Conservation (phyloP, 2,888 invertebrate genomes). For the Crematogaster levior region DNA sequence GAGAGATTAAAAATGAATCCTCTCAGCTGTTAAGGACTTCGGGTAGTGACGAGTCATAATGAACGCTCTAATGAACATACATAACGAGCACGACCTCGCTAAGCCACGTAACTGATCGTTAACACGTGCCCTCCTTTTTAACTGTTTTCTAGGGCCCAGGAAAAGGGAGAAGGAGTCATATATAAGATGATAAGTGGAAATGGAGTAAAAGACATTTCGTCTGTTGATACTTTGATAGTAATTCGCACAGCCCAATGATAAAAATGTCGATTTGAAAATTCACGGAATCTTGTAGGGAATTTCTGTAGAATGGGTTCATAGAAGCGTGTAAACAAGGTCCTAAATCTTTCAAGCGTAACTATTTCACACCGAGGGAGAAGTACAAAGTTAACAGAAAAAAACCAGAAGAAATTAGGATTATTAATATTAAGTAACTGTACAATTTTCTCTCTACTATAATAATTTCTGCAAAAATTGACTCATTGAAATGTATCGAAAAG, state of each 20-base stretch:
- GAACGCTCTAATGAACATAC: slow-evolving; percentile 79
- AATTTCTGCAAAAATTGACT: neutral
- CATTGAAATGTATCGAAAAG: neutral
- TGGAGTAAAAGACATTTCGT: neutral
- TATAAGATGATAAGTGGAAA: neutral
- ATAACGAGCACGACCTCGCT: slow-evolving; percentile 71
- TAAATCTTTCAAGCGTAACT: slow-evolving; percentile 7
- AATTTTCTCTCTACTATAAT: neutral
- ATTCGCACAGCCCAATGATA: neutral
- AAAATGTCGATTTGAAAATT: neutral
- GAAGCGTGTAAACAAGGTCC: neutral
- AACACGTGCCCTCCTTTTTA: slow-evolving; percentile 62
- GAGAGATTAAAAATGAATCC: slow-evolving; percentile 80
- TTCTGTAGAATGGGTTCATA: neutral
- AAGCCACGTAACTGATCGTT: slow-evolving; percentile 66
- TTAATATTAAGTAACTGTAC: neutral
- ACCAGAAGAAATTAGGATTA: neutral
- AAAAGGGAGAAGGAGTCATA: neutral
- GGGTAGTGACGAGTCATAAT: slow-evolving; percentile 77
- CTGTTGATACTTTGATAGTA: neutral
- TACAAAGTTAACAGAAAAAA: neutral
- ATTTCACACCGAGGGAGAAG: neutral
- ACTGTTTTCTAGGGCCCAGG: slow-evolving; percentile 33
- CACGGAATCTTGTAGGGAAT: neutral
- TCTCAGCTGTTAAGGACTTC: slow-evolving; percentile 60